These are phyloP conservation scores for Netelia inedita DNA, from an alignment of 2,888 invertebrate genomes.

Conservation along the genomic window DNA sequence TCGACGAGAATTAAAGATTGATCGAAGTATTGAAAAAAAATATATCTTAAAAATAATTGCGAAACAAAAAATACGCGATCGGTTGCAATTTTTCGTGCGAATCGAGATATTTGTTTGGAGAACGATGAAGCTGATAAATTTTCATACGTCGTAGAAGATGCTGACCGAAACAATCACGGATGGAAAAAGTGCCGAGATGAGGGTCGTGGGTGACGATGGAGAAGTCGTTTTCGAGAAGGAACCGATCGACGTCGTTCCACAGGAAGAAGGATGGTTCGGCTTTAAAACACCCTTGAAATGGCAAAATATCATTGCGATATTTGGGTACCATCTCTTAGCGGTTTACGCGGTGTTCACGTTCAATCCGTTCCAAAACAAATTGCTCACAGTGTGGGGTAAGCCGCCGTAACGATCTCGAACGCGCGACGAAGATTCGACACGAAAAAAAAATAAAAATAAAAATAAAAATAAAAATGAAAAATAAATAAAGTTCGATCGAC, in stretches of 20 bases:
- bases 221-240: background rate
- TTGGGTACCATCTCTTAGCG: background rate
- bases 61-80: background rate
- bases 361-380: background rate
- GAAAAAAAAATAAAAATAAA: background rate
- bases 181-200: background rate
- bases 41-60: too few species aligned
- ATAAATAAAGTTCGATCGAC: background rate
- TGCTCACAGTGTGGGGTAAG: slow-evolving; percentile 8
- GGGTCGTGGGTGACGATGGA: background rate
- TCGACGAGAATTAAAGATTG: too few species aligned
- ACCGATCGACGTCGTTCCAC: background rate
- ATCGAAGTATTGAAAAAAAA: too few species aligned
- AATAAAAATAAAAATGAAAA: background rate
- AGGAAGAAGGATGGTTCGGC: slow-evolving; percentile 1
- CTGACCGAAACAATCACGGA: background rate
- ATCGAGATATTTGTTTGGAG: background rate
- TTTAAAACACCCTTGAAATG: slow-evolving; percentile 19
- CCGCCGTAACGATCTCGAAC: background rate
- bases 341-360: background rate
- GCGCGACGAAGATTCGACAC: background rate
- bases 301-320: slow-evolving; percentile 3
- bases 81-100: background rate
- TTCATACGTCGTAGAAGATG: background rate
- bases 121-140: background rate